Conservation (phyloP, 1,140 invertebrate genomes). For the Capitella teleta region DNA sequence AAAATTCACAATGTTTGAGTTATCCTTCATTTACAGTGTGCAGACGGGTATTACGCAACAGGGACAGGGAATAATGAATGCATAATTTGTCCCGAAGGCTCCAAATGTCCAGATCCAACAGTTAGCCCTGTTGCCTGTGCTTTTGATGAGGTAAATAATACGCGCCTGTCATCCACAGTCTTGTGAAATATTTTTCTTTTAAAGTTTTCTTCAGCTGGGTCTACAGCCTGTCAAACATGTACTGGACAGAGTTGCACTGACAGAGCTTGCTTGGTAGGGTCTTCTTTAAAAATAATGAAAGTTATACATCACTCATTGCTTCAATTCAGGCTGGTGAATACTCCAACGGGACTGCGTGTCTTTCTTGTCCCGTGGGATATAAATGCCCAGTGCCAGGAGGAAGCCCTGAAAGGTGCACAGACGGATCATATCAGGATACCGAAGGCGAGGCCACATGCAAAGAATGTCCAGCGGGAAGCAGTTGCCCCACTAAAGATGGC, state of each 20-base stretch:
- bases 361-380: constrained; percentile 22
- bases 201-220: constrained; percentile 26
- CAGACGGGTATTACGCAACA: constrained; percentile 26
- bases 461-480: constrained; percentile 25
- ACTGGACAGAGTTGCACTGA: constrained; percentile 21
- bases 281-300: background rate
- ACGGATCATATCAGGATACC: constrained; percentile 23
- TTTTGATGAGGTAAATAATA: constrained; percentile 20
- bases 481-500: constrained; percentile 18
- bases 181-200: constrained; percentile 12
- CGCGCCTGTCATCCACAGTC: too few relatives aligned
- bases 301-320: background rate
- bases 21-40: constrained; percentile 19
- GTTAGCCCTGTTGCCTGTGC: constrained; percentile 15
- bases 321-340: constrained; percentile 26
- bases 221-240: constrained; percentile 26
- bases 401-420: constrained; percentile 18
- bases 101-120: constrained; percentile 17
- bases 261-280: constrained; percentile 1
- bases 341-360: constrained; percentile 21
- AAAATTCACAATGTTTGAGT: background rate
- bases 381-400: constrained; percentile 21
- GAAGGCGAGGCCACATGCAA: constrained; percentile 23
- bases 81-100: constrained; percentile 28
- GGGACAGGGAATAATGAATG: constrained; percentile 18